phyloP scores from a whole-genome alignment of 2,888 invertebrate genomes.

The Zootermopsis nevadensis region DNA sequence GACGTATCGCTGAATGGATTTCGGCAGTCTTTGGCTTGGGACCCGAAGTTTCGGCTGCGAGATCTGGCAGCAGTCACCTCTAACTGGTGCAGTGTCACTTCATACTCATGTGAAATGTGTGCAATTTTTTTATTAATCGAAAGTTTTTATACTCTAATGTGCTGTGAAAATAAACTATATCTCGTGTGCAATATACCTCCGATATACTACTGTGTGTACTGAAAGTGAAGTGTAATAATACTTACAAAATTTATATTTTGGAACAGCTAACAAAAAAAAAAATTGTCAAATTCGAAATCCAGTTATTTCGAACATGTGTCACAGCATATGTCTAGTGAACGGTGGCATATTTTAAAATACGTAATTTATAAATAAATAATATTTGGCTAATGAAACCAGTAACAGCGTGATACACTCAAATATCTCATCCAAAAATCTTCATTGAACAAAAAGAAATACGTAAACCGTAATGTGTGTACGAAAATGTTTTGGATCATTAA shows the following conservation, averaged over 20 bases:
- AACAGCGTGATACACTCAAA: too few relatives aligned
- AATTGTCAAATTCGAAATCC: neutral
- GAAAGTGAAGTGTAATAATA: neutral
- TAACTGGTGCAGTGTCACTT: too few relatives aligned
- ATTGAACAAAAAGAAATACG: neutral
- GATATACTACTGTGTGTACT: neutral
- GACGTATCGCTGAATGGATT: neutral
- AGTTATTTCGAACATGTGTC: neutral
- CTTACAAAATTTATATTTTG: neutral
- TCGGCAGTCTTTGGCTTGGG: neutral
- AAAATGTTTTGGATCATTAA: neutral
- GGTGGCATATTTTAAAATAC: neutral
- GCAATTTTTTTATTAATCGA: neutral
- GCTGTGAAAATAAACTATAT: neutral
- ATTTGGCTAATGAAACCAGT: neutral
- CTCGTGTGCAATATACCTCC: neutral
- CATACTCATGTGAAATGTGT: neutral
- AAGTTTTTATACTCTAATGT: neutral
- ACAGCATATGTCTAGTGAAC: neutral
- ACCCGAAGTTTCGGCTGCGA: too few relatives aligned
- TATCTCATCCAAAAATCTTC: too few relatives aligned
- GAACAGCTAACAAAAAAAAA: neutral
- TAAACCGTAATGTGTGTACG: neutral
- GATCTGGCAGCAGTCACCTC: too few relatives aligned
- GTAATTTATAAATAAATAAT: neutral